A percentile compares a stretch with the other conserved stretches of the same genome.
Evolutionary conservation across 1,140 invertebrate genomes (phyloP).

Genomic region (Drosophila rhopaloa): DNA sequence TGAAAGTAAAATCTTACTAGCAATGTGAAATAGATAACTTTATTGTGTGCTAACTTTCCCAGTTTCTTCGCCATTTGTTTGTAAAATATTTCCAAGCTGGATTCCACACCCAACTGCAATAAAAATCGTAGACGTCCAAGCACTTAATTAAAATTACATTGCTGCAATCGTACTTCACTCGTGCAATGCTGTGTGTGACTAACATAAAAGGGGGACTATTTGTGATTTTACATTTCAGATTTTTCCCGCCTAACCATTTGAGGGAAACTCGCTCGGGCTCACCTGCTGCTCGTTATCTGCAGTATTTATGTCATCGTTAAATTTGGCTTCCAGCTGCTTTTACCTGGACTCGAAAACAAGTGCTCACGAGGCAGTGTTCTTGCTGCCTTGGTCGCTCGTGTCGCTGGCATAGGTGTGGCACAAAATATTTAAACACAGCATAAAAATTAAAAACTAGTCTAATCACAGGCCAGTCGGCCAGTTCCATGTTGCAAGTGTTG

Average conservation of each 20-base stretch:
- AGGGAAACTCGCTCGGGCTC: conserved; percentile 48
- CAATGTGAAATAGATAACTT: no score
- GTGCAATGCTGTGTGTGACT: not conserved
- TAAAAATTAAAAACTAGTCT: conserved; percentile 79
- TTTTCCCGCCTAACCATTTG: conserved; percentile 30
- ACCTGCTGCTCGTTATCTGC: conserved; percentile 64
- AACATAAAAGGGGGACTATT: conserved; percentile 11
- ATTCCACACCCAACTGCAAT: conserved; percentile 2
- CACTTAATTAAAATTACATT: conserved; percentile 24
- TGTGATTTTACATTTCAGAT: conserved; percentile 24
- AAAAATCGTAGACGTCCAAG: conserved; percentile 9
- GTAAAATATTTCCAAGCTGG: not conserved
- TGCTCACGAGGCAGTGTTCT: conserved; percentile 30
- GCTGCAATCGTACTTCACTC: not conserved
- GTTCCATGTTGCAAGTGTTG: conserved; percentile 6
- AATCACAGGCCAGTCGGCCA: conserved; percentile 51
- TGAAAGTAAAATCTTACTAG: no score
- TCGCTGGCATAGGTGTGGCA: conserved; percentile 63
- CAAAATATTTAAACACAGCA: conserved; percentile 74
- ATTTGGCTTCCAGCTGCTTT: conserved; percentile 72
- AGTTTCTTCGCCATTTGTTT: not conserved
- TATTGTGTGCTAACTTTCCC: no score
- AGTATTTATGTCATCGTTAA: conserved; percentile 79
- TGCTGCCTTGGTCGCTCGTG: conserved; percentile 12
- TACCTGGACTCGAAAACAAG: conserved; percentile 49